phyloP scores from a whole-genome alignment of 1,140 invertebrate genomes.

The Trinorchestia longiramus region DNA sequence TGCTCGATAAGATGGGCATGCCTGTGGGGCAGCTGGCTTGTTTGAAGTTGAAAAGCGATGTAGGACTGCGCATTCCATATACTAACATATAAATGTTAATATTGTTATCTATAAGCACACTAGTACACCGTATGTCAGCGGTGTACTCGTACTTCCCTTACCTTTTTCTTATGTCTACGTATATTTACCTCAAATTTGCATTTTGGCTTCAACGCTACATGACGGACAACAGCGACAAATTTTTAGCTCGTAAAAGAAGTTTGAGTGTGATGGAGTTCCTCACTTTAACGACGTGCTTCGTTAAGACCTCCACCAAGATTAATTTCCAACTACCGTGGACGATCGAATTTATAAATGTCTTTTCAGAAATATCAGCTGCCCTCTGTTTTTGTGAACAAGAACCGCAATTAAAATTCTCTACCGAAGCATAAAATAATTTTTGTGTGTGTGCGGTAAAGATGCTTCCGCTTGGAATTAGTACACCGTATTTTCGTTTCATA shows the following conservation, averaged over 20 bases:
- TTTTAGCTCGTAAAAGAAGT: constrained; percentile 36
- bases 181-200: background rate
- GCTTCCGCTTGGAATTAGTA: background rate
- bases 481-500: background rate
- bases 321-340: background rate
- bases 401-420: background rate
- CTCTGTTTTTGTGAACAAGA: background rate
- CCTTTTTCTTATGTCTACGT: background rate
- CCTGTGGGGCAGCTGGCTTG: no score
- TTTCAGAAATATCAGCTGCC: background rate
- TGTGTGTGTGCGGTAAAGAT: background rate
- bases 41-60: no score
- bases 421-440: background rate
- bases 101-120: no score
- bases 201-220: background rate
- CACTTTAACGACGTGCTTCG: constrained; percentile 10
- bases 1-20: no score
- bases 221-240: background rate
- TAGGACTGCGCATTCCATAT: no score
- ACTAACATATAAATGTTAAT: no score
- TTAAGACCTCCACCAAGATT: background rate
- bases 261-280: constrained; percentile 2
- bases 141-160: background rate
- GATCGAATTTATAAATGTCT: background rate
- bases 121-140: background rate